phyloP scores from a whole-genome alignment of 2,888 invertebrate species.

The Synergus japonicus region DNA sequence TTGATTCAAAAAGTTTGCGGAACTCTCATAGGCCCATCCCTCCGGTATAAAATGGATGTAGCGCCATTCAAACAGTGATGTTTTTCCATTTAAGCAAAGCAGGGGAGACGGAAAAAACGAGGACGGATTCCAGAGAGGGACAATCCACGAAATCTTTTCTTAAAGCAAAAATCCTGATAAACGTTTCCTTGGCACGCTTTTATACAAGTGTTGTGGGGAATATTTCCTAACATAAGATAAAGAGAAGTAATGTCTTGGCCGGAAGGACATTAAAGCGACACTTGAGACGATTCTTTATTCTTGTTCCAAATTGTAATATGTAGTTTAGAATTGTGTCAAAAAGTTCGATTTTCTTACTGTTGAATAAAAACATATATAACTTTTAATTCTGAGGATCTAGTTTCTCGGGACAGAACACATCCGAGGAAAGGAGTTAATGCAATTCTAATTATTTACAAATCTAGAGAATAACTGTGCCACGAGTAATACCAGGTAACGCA shows the following conservation, averaged over 20 bases:
- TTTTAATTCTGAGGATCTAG: slow-evolving; percentile 34
- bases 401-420: neutral
- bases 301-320: neutral
- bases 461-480: slow-evolving; percentile 48
- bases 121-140: slow-evolving; percentile 6
- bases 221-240: slow-evolving; percentile 2
- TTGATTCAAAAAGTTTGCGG: slow-evolving; percentile 65
- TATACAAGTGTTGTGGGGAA: neutral
- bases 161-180: slow-evolving; percentile 24
- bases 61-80: slow-evolving; percentile 55
- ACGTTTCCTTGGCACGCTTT: slow-evolving; percentile 23
- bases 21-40: slow-evolving; percentile 55
- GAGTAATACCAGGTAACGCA: slow-evolving; percentile 49
- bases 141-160: slow-evolving; percentile 32
- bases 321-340: neutral
- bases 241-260: slow-evolving; percentile 6
- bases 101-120: slow-evolving; percentile 44
- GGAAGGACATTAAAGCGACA: slow-evolving; percentile 12
- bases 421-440: slow-evolving; percentile 65
- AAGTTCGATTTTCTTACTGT: too few relatives aligned
- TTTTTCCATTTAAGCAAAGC: slow-evolving; percentile 63
- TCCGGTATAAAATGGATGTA: slow-evolving; percentile 50
- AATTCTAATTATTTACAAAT: slow-evolving; percentile 66
- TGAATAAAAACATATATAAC: too few relatives aligned
- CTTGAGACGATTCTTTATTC: neutral